Conservation (phyloP, 2,888 invertebrate species). For the Macaria notata region DNA sequence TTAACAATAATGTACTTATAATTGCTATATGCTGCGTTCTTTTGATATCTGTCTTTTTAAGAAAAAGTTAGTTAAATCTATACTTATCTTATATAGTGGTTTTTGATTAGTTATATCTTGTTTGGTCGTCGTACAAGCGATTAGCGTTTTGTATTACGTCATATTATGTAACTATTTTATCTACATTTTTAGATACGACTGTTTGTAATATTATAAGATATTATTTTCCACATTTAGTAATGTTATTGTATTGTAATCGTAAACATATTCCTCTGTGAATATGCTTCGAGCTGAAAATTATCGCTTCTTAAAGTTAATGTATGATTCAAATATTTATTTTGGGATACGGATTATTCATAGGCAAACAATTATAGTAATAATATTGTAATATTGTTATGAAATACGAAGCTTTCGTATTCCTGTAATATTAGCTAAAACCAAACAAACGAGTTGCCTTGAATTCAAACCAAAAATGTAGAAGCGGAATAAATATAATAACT, state of each 20-base stretch:
- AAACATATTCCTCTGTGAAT: constrained; percentile 30
- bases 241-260: constrained; percentile 15
- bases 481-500: constrained; percentile 46
- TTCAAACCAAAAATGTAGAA: constrained; percentile 58
- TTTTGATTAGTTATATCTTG: constrained; percentile 15
- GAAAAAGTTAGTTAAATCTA: constrained; percentile 21
- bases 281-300: constrained; percentile 35
- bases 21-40: constrained; percentile 31
- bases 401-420: constrained; percentile 51
- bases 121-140: constrained; percentile 25
- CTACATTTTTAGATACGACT: constrained; percentile 32
- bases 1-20: constrained; percentile 20
- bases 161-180: constrained; percentile 16
- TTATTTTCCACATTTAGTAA: constrained; percentile 10
- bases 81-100: constrained; percentile 12
- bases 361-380: constrained; percentile 38
- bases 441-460: constrained; percentile 75
- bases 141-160: constrained; percentile 33
- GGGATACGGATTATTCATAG: constrained; percentile 46
- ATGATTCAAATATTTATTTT: constrained; percentile 37
- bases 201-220: constrained; percentile 25
- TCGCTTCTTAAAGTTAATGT: constrained; percentile 39
- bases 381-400: constrained; percentile 45
- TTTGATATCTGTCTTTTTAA: constrained; percentile 32
- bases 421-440: constrained; percentile 56